Percentiles rank a stretch among this genome's conserved stretches.
Conservation (phyloP, 2,888 invertebrate genomes). For the Drosophila mimica region DNA sequence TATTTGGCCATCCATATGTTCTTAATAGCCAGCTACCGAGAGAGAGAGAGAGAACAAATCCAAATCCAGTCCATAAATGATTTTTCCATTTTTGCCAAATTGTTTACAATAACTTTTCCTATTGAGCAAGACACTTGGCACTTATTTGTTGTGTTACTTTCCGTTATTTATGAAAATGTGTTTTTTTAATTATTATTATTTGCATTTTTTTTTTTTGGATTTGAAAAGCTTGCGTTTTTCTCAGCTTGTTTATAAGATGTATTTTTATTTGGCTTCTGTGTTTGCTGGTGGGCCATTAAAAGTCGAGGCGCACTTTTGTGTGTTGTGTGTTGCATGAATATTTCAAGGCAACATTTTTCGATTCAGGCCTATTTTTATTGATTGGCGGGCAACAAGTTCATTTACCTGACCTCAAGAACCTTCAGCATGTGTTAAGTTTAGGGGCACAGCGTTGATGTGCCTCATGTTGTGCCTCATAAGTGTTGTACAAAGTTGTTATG, state of each 20-base stretch:
- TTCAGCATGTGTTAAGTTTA: conserved; percentile 21
- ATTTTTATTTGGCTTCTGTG: conserved; percentile 16
- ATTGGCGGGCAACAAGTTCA: conserved; percentile 62
- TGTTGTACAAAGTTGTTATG: neutral
- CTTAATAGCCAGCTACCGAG: conserved; percentile 48
- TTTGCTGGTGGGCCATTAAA: neutral
- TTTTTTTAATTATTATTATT: neutral
- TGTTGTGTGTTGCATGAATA: conserved; percentile 49
- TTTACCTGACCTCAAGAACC: conserved; percentile 54
- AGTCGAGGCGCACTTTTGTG: conserved; percentile 24
- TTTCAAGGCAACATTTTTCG: conserved; percentile 54
- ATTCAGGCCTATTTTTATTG: conserved; percentile 40
- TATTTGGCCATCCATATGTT: conserved; percentile 67
- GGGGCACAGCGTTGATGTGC: neutral
- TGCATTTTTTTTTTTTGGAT: neutral
- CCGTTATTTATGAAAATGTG: neutral
- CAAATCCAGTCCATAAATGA: conserved; percentile 46
- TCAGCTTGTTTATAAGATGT: neutral
- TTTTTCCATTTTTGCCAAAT: conserved; percentile 17
- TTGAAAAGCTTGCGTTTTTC: neutral
- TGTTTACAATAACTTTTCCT: neutral
- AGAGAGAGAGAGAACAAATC: conserved; percentile 8
- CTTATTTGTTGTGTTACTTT: neutral
- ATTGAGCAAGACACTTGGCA: neutral
- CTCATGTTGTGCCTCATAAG: neutral